A percentile compares a stretch with the other conserved stretches of the same genome.
Conservation (phyloP, 2,113 vertebrate species). For the Eulacestoma nigropectus region DNA sequence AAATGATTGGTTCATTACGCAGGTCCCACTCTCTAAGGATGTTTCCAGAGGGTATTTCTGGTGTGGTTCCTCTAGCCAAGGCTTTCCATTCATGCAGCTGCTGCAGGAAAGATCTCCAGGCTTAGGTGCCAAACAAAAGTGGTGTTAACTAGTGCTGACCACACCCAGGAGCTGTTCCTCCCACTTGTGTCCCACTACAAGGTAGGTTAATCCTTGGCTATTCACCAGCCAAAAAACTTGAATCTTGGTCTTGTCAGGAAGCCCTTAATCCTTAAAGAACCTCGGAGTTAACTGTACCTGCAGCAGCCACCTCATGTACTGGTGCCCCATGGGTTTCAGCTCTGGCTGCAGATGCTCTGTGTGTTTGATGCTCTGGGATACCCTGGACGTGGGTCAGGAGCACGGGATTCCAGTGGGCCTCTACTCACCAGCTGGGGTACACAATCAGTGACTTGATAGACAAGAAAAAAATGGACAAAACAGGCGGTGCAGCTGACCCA, state of each 20-base stretch:
- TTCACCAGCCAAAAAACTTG: background rate
- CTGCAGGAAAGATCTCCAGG: background rate
- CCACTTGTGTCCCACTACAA: background rate
- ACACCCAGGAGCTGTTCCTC: background rate
- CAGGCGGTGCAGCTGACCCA: background rate
- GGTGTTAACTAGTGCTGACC: background rate
- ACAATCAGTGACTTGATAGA: background rate
- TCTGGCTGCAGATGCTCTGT: background rate
- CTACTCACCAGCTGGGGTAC: background rate
- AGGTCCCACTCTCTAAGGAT: background rate
- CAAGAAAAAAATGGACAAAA: background rate
- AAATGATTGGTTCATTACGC: rapidly evolving
- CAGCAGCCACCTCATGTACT: background rate
- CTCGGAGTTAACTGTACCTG: background rate
- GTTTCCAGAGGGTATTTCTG: background rate
- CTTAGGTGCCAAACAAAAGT: background rate
- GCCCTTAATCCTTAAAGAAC: background rate
- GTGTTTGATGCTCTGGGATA: background rate
- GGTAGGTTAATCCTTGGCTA: background rate
- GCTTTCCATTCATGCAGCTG: background rate
- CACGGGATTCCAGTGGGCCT: background rate
- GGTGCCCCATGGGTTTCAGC: background rate
- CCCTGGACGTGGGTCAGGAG: background rate
- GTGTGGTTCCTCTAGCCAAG: background rate
- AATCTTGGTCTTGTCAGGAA: background rate